These are phyloP conservation scores for Apis cerana DNA, from an alignment of 1,140 invertebrate genomes.

Conservation along the genomic window DNA sequence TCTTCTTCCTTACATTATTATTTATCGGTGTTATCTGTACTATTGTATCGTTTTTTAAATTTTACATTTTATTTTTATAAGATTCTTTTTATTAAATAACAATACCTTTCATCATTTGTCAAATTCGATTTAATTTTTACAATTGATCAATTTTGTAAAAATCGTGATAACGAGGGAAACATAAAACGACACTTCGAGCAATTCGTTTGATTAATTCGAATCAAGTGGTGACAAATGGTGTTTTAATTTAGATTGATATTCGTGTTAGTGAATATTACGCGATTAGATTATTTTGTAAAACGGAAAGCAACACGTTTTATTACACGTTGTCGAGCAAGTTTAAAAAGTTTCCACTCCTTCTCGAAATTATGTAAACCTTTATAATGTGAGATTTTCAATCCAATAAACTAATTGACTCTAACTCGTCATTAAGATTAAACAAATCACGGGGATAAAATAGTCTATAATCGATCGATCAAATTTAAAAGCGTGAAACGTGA, in stretches of 20 bases:
- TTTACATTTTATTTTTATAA: too few relatives aligned
- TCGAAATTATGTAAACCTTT: background rate
- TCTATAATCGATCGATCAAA: too few relatives aligned
- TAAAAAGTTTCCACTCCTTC: background rate
- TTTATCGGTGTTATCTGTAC: too few relatives aligned
- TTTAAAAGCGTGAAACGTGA: too few relatives aligned
- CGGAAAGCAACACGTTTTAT: background rate
- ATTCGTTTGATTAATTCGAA: background rate
- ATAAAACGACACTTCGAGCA: background rate
- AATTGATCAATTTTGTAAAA: background rate
- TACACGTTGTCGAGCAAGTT: background rate
- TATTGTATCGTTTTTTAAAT: too few relatives aligned
- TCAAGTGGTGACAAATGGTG: background rate
- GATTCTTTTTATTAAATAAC: too few relatives aligned
- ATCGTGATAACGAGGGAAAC: background rate
- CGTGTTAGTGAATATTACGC: background rate
- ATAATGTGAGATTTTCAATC: too few relatives aligned
- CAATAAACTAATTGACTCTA: too few relatives aligned
- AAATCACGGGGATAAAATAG: too few relatives aligned
- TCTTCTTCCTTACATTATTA: too few relatives aligned
- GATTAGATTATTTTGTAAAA: background rate
- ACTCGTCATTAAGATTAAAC: too few relatives aligned
- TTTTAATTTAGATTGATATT: slow-evolving; percentile 14
- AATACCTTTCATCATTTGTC: too few relatives aligned
- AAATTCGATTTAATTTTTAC: background rate